These are phyloP conservation scores for Sigmodon hispidus DNA, from an alignment of 2,113 vertebrate genomes.

Conservation along the genomic window DNA sequence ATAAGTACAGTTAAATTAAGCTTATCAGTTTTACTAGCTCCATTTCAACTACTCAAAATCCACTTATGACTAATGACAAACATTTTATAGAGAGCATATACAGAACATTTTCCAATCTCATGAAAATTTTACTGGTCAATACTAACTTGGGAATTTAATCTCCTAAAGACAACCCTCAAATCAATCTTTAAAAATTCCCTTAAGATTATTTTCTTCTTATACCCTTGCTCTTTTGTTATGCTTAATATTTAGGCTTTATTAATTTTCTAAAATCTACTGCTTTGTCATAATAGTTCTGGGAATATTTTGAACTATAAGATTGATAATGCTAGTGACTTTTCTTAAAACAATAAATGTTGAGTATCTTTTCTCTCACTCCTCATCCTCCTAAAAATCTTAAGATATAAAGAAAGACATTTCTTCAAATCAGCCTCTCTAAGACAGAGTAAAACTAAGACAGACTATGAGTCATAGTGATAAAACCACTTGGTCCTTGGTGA, in stretches of 20 bases:
- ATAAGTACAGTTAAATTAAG: neutral
- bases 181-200: neutral
- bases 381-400: neutral
- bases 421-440: neutral
- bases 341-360: constrained; percentile 14
- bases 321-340: constrained; percentile 15
- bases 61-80: neutral
- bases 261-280: constrained; percentile 9
- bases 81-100: neutral
- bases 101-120: neutral
- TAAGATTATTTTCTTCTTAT: neutral
- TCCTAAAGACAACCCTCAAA: neutral
- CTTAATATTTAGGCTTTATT: neutral
- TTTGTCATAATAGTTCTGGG: neutral
- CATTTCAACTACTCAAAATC: neutral
- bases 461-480: neutral
- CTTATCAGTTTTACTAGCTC: neutral
- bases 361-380: neutral
- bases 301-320: constrained; percentile 28
- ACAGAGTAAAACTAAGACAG: neutral
- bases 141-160: neutral
- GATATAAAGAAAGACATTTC: neutral
- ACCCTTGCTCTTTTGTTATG: neutral
- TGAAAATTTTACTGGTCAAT: neutral
- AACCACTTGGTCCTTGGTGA: neutral